A percentile compares a stretch with the other conserved stretches of the same genome.
These are phyloP conservation scores for Pogonocherus hispidulus DNA, from an alignment of 2,888 invertebrate species.

Conservation along the genomic window DNA sequence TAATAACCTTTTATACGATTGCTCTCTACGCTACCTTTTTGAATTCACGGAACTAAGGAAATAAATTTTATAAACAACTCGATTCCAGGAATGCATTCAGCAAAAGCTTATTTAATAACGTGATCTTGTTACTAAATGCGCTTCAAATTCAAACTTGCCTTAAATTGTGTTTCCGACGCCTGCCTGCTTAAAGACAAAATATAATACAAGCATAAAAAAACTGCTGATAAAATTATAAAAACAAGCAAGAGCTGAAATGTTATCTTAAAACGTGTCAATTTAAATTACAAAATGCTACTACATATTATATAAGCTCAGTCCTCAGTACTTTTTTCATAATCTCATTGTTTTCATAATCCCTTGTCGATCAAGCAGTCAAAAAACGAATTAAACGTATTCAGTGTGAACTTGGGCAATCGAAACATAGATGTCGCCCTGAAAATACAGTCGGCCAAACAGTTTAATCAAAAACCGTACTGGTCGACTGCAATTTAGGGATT, in stretches of 20 bases:
- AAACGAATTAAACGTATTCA: too few relatives aligned
- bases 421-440: too few relatives aligned
- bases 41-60: conserved; percentile 23
- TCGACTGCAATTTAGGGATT: too few relatives aligned
- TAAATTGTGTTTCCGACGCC: background rate
- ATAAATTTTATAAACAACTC: conserved; percentile 20
- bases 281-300: too few relatives aligned
- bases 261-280: background rate
- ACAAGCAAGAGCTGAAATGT: background rate
- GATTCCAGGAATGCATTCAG: conserved; percentile 10
- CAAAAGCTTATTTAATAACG: conserved; percentile 28
- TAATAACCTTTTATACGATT: background rate
- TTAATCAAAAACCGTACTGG: too few relatives aligned
- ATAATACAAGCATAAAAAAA: background rate
- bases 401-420: too few relatives aligned
- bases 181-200: background rate
- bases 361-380: too few relatives aligned
- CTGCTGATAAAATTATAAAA: too few relatives aligned
- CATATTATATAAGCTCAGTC: too few relatives aligned
- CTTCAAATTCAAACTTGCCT: conserved; percentile 7
- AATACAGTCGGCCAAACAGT: too few relatives aligned
- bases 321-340: too few relatives aligned
- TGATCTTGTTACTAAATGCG: conserved; percentile 16
- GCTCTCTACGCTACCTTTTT: background rate
- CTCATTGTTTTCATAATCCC: too few relatives aligned